Evolutionary conservation across 2,888 invertebrate genomes (phyloP).

Genomic region (Lumbricus terrestris): DNA sequence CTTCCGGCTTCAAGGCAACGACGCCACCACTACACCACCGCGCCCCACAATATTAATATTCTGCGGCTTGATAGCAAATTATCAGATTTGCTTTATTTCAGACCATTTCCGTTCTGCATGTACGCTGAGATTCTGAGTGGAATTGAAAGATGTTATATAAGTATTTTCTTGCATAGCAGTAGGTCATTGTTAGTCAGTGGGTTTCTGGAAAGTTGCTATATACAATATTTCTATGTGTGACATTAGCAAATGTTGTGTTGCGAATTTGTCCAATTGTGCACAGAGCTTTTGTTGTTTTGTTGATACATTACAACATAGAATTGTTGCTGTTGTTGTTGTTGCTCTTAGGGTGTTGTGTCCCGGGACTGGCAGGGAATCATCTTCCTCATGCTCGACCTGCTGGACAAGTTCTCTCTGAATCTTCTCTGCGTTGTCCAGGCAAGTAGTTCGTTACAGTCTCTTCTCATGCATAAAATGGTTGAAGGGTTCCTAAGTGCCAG

Average conservation of each 20-base stretch:
- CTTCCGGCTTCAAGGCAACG: no score
- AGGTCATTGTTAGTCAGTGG: not conserved
- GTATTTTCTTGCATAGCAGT: not conserved
- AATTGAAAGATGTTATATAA: not conserved
- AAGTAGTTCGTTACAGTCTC: conserved; percentile 19
- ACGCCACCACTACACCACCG: no score
- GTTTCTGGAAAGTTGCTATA: not conserved
- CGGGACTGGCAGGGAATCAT: conserved; percentile 62
- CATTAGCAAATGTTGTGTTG: not conserved
- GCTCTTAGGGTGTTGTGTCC: conserved; percentile 53
- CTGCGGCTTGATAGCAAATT: not conserved
- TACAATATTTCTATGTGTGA: not conserved
- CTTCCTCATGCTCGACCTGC: conserved; percentile 60
- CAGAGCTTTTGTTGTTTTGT: not conserved
- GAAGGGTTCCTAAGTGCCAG: no score
- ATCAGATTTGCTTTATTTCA: not conserved
- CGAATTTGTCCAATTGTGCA: not conserved
- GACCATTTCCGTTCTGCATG: not conserved
- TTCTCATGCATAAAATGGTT: not conserved
- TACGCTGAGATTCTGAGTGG: not conserved
- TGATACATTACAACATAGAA: not conserved
- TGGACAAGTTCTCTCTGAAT: conserved; percentile 55
- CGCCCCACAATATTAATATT: no score
- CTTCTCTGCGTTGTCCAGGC: conserved; percentile 57
- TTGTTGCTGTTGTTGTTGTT: not conserved